These are phyloP conservation scores for Branchinecta sandiegonensis DNA, from an alignment of 2,888 invertebrate genomes.

Conservation along the genomic window DNA sequence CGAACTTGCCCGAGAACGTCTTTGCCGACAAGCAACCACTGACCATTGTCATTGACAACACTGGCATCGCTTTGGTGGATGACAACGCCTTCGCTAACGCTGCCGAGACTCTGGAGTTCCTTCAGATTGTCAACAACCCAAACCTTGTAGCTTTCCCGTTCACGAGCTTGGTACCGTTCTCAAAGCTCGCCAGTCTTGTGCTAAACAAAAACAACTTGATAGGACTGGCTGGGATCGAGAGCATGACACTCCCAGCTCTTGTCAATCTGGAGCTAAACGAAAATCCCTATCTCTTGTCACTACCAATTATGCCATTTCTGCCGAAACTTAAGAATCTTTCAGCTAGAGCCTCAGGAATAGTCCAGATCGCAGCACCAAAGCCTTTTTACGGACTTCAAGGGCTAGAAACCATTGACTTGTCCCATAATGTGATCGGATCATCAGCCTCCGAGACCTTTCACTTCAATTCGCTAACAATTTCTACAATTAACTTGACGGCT, in stretches of 20 bases:
- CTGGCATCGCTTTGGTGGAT: neutral
- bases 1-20: neutral
- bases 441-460: no score
- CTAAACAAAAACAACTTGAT: slow-evolving; percentile 2
- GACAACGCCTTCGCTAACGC: neutral
- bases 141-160: neutral
- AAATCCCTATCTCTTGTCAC: neutral
- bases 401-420: no score
- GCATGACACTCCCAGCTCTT: neutral
- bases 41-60: neutral
- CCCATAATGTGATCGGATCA: no score
- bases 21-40: neutral
- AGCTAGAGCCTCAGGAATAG: no score
- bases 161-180: neutral
- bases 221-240: neutral
- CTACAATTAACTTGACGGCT: no score
- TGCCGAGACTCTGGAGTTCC: neutral
- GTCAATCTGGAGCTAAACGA: neutral
- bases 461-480: no score
- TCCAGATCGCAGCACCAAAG: no score
- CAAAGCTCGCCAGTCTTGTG: neutral
- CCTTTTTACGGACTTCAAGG: no score
- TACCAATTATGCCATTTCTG: no score
- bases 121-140: neutral
- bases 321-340: no score